Base-by-base conservation (phyloP, 2,797 vertebrate species). In the Ibycter americanus region DNA sequence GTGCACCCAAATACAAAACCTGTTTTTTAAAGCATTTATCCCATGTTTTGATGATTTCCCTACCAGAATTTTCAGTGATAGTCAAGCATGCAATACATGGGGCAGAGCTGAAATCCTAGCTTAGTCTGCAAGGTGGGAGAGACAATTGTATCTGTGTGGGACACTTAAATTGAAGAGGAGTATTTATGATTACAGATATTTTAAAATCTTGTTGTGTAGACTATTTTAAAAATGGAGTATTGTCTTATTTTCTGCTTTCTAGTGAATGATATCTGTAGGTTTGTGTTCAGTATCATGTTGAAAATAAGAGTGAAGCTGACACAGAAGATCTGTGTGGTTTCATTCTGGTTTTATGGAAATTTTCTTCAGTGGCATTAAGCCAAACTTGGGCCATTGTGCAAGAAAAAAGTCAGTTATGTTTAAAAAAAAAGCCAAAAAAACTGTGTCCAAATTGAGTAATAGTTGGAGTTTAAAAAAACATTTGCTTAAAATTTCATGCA, bases 401-500 rank as follows among this genome's bases (percentile, higher is more conserved):
- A 58, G 27, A 67, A 78, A 68, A 81, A 56, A 55, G 52, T 2
- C 4, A 86, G 23, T 63, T 72, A 40, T 12, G 38, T 95, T 74
- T 4, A 54, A 71, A 90, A 66, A 67, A 47, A 58, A 27, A 23
- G 12, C 14, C 46, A 15, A 44, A 15, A 9, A 26, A 12, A 36
- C 46, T 81, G 20, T 88, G 59, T 31, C 70, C 90, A 59, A 81
- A 70, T 27, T 49, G 62, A 70, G 22, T 73, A 79, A 32, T 83
- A 83, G 79, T 91, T 84, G 83, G 27, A 76, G 22, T 72, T 91
- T 56, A 56, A 59, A 73, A 89, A 90, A 87, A 42, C 82, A 84
- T 90, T 97, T 94, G 80, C 61, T 93, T 95, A 90, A 87, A 92
- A 96, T 97, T 96, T 96, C 95, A 94, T 87, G 96, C 90, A 87